Base-by-base conservation (phyloP, 2,797 vertebrate genomes). In the Rhinogobio ventralis region DNA sequence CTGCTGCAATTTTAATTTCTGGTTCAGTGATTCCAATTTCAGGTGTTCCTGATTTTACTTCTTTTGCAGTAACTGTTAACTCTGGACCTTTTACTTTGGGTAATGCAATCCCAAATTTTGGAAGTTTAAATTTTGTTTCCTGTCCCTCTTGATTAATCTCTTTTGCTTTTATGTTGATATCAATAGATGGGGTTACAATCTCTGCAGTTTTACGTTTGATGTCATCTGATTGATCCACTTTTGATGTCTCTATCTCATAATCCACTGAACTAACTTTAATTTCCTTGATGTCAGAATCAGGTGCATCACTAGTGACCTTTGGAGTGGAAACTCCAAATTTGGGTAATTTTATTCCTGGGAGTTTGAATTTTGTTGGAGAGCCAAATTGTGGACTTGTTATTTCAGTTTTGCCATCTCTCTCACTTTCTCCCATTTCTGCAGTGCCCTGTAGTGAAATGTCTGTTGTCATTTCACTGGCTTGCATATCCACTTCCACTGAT, bases 321-420 rank as follows among this genome's bases (percentile, higher is more conserved):
- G 84, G 90, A 17, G 86, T 69, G 0, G 91, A 91, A 30, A 91
- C 69, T 82, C 92, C 93, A 46, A 95, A 79, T 25, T 86, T 94
- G 1, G 95, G 95, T 0, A 95, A 51, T 87, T 90, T 93, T 5
- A 87, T 55, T 39, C 91, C 78, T n/a, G 84, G 84, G 45, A 87
- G 20, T 87, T 82, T 91, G 84, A 92, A 94, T 87, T 92, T 93
- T 14, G 88, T 91, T 69, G 91, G 91, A 5, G 93, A 95, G 17
- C 86, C 89, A 81, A 82, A 88, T 57, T 28, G 45, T 73, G 90
- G 45, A 53, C 82, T 84, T 86, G 87, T 36, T 87, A 79, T 30
- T 91, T 89, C 49, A 33, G 39, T 76, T 42, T 87, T 85, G 51
- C 62, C 42, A 1, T 90, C 82, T 71, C 82, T 93, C n/a, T 23